Evolutionary conservation across 2,888 invertebrate genomes (phyloP), one percentile per base, ranked within the genome.

Genomic region (Tethea ocularis): DNA sequence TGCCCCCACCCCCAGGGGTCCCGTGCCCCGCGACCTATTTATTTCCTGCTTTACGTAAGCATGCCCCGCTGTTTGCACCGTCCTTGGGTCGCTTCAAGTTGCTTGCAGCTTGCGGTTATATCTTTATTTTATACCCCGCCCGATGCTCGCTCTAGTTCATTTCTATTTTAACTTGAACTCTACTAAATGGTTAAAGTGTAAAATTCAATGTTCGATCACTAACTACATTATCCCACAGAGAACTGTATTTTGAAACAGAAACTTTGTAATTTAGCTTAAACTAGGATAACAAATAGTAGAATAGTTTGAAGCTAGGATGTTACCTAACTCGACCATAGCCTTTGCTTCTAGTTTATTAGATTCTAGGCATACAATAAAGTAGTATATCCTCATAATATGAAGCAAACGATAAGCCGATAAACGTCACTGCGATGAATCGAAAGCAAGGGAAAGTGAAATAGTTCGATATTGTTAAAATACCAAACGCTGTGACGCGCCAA

Each of bases 21-120:
- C 66, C 68, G 69, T 71, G 76, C 73, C 76, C 69, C 74, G 75
- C 78, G 89, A 88, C 90, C 89, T 83, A 89, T 84, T 82, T 88
- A 80, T 80, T 84, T 83, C 76, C 77, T 77, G 72, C 77, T 81
- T 83, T 83, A 84, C 77, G 79, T 83, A 83, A 81, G 74, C 73
- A 71, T 67, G 58, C 60, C 59, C 64, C 62, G 58, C 72, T 72
- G 72, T 69, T 62, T 66, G 62, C 41, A 56, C 52, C 62, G 33
- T 33, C 33, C 33, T 33, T 33, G 62, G 63, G 66, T 66, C 60
- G 66, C 63, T 74, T 59, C 55, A 68, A 69, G 57, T 46, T 6
- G 20, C 46, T 46, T 46, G 33, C 57, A 52, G 38, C 58, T 17
- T 15, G 51, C 22, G 41, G n/a, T 26, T 60, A 13, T 8, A 54